Base-by-base conservation (phyloP, 2,888 invertebrate species). In the Mellilla xanthometata region DNA sequence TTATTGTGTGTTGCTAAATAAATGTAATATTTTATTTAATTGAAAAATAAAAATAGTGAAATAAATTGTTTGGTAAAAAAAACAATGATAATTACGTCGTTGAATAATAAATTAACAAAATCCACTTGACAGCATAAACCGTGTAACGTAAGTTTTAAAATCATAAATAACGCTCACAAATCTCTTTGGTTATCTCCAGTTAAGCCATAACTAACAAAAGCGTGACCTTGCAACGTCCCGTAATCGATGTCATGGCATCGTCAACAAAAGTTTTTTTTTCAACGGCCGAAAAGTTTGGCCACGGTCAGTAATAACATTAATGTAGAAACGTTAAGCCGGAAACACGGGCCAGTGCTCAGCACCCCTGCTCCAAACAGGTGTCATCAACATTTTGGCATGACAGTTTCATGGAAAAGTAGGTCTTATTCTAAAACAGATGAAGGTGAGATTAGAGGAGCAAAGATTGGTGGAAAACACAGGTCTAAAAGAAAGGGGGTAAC, bases 291-390 rank as follows among this genome's bases (percentile, higher is more conserved):
- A 46, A 42, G 49, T 45, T 49, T 31, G 40, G 46, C 19, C 30
- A 29, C 35, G 42, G 49, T 45, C 12, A 19, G 7, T 34, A 5
- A 13, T 26, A 26, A 7, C 11, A 11, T 24, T 24, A 24, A n/a
- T 24, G 2, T 8, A n/a, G 19, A 24, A 19, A 19, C 15, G 15
- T 19, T 19, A 41, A 11, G 33, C 62, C 54, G 65, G 68, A 68
- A 60, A 34, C 50, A 59, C 55, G 68, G 58, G 31, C 59, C 54
- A 55, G 48, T 51, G 65, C 54, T 46, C 48, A 31, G 46, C 40
- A 48, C 52, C 54, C 52, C 49, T 47, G 49, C 29, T 26, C 39
- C 30, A 42, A 33, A 31, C 56, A 58, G 54, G 53, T 50, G 52
- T 44, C 46, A 51, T 46, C 49, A 50, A 49, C 35, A 12, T 30